Evolutionary conservation across 2,113 vertebrate genomes (phyloP).

Genomic region (Pungitius pungitius): DNA sequence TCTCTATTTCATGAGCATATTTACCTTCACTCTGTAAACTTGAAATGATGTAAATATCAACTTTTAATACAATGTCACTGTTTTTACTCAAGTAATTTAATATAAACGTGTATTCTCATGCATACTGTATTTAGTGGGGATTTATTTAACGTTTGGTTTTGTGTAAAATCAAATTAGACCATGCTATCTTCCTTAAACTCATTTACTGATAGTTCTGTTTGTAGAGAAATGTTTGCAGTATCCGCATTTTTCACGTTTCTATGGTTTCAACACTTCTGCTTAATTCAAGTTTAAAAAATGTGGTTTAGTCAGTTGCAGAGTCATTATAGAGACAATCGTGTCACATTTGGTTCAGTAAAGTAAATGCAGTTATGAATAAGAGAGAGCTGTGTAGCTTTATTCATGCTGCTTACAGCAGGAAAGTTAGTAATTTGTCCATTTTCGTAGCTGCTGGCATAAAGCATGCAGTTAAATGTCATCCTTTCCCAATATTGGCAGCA

Average conservation of each 20-base stretch:
- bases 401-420: too few species aligned
- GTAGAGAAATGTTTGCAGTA: neutral
- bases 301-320: neutral
- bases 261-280: conserved; percentile 37
- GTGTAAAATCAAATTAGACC: neutral
- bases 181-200: neutral
- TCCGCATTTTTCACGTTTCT: conserved; percentile 7
- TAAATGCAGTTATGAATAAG: too few species aligned
- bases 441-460: too few species aligned
- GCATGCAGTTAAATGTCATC: too few species aligned
- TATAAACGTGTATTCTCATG: neutral
- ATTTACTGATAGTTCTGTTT: neutral
- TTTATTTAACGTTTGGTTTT: neutral
- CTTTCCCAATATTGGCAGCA: too few species aligned
- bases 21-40: neutral
- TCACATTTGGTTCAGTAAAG: too few species aligned
- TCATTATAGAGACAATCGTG: too few species aligned
- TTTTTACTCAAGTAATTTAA: neutral
- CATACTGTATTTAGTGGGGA: neutral
- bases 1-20: neutral
- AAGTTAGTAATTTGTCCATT: too few species aligned
- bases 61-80: rapidly evolving
- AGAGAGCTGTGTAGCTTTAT: too few species aligned
- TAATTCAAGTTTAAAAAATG: conserved; percentile 21
- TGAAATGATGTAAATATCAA: neutral